phyloP scores from a whole-genome alignment of 2,797 vertebrate species.

The Thunnus albacares region DNA sequence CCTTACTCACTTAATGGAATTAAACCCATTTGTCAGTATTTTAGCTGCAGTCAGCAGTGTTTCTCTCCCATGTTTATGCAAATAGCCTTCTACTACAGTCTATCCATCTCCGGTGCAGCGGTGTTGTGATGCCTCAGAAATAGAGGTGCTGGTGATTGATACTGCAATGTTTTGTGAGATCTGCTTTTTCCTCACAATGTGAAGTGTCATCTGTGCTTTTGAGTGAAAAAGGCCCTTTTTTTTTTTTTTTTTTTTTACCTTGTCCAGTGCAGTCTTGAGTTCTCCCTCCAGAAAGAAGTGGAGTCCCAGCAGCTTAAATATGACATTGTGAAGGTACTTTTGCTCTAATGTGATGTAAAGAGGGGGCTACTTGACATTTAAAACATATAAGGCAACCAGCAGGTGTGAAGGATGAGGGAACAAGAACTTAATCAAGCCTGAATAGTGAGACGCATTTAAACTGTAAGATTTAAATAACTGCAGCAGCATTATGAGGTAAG shows the following conservation, averaged over 20 bases:
- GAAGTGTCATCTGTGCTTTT: constrained; percentile 8
- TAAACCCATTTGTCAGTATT: constrained; percentile 72
- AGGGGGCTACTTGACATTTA: constrained; percentile 4
- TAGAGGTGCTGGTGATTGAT: constrained; percentile 36
- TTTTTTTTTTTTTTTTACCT: neutral
- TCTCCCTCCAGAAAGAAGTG: neutral
- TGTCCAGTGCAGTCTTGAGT: neutral
- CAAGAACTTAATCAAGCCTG: constrained; percentile 31
- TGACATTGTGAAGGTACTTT: neutral
- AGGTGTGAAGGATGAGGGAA: constrained; percentile 12
- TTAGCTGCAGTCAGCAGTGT: constrained; percentile 73
- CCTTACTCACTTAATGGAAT: constrained; percentile 74
- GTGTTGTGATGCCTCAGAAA: constrained; percentile 21
- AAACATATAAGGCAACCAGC: neutral
- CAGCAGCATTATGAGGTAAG: neutral
- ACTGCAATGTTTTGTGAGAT: constrained; percentile 42
- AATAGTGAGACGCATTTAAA: constrained; percentile 28
- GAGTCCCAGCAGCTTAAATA: constrained; percentile 7
- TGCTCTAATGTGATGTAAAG: constrained; percentile 6
- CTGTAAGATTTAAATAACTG: constrained; percentile 27
- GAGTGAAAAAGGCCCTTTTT: neutral
- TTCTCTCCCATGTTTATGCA: constrained; percentile 59
- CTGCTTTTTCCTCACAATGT: constrained; percentile 15
- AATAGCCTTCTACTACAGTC: constrained; percentile 46
- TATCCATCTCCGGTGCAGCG: constrained; percentile 37